Evolutionary conservation across 64 coral and sea anemone species (phyloP).

Genomic region (Pocillopora damicornis): DNA sequence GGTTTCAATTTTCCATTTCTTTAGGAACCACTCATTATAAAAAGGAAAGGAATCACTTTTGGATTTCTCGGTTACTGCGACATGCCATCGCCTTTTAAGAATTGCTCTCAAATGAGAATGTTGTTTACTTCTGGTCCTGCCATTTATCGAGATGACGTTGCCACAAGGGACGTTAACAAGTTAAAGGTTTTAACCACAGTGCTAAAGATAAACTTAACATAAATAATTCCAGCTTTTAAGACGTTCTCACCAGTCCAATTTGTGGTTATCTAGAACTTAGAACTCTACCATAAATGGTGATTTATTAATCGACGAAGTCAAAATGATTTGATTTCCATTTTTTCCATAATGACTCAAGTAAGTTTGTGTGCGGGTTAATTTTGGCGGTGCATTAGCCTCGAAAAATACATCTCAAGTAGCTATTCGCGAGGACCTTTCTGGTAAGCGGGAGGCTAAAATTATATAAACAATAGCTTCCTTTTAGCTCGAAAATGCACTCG

Average conservation of each 20-base stretch:
- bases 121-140: constrained; percentile 42
- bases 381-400: too few species aligned
- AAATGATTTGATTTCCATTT: not conserved
- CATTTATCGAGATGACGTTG: constrained; percentile 37
- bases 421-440: too few species aligned
- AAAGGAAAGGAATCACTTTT: constrained; percentile 46
- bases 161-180: constrained; percentile 49
- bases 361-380: not conserved
- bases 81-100: not conserved
- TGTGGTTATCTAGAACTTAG: too few species aligned
- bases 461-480: too few species aligned
- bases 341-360: constrained; percentile 27
- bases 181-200: constrained; percentile 18
- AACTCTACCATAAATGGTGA: too few species aligned
- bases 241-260: too few species aligned
- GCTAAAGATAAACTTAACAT: not conserved
- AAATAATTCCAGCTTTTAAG: not conserved
- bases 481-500: too few species aligned
- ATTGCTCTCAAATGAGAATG: constrained; percentile 45
- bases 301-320: too few species aligned
- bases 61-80: constrained; percentile 74
- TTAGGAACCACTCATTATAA: constrained; percentile 47
- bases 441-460: too few species aligned
- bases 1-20: not conserved
- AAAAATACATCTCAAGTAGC: too few species aligned